Conservation (phyloP, 2,113 vertebrate genomes). For the Noctilio leporinus region DNA sequence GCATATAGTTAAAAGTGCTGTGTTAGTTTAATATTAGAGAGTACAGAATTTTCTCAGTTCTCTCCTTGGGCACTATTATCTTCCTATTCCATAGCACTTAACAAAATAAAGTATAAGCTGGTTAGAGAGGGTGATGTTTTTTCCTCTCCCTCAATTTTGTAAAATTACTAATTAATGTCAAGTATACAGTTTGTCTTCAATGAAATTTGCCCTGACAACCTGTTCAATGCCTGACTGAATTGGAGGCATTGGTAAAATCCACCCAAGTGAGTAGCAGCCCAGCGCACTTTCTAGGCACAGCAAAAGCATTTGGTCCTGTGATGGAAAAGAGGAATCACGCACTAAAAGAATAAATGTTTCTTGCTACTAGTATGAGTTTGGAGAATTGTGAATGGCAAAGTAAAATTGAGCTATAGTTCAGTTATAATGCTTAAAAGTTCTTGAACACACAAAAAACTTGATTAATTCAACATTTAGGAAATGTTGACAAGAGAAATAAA, state of each 20-base stretch:
- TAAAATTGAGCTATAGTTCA: not conserved
- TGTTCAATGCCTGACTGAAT: not conserved
- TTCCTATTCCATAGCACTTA: not conserved
- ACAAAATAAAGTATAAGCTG: not conserved
- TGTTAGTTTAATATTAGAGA: not conserved
- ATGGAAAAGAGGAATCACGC: not conserved
- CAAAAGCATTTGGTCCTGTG: not conserved
- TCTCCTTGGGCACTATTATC: not conserved
- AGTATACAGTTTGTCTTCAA: not conserved
- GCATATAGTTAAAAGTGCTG: not conserved
- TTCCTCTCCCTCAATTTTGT: not conserved
- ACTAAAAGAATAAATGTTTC: not conserved
- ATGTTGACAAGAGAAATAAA: not conserved
- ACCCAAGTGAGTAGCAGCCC: not conserved
- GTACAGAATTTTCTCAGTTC: not conserved
- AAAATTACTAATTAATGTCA: not conserved
- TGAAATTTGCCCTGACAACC: not conserved
- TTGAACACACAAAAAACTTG: not conserved
- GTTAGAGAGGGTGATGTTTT: not conserved
- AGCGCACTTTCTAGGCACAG: not conserved
- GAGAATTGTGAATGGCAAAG: not conserved
- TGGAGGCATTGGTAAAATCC: not conserved
- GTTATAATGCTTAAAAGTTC: not conserved
- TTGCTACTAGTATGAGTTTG: not conserved
- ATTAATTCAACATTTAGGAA: not conserved